Conservation (phyloP, 2,113 vertebrate species). For the Phylloscopus trochiloides region DNA sequence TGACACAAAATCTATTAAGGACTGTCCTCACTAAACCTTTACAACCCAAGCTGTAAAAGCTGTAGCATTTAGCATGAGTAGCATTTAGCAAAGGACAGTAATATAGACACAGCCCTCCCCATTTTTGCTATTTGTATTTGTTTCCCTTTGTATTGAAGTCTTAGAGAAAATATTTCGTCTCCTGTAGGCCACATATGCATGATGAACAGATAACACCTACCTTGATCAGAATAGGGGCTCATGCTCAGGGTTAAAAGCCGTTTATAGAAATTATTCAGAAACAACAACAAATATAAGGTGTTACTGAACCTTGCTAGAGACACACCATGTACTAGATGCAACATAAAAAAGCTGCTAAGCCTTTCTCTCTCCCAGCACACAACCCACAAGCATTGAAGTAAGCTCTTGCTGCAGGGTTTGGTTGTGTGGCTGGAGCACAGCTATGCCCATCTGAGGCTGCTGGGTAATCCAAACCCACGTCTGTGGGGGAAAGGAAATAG, state of each 20-base stretch:
- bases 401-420: not conserved
- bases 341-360: not conserved
- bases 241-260: not conserved
- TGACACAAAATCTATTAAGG: not conserved
- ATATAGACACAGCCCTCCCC: not conserved
- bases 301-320: not conserved
- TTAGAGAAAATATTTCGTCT: not conserved
- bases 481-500: not conserved
- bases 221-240: not conserved
- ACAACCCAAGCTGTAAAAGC: not conserved
- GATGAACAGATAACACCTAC: not conserved
- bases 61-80: not conserved
- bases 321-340: not conserved
- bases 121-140: not conserved
- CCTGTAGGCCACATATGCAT: not conserved
- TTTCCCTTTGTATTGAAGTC: not conserved
- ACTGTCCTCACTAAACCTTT: not conserved
- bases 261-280: not conserved
- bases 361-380: not conserved
- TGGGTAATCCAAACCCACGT: not conserved
- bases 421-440: not conserved
- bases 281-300: not conserved
- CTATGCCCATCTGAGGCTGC: not conserved
- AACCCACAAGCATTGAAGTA: not conserved
- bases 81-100: not conserved